Conservation (phyloP, 1,140 invertebrate genomes). For the Lasioglossum albipes region DNA sequence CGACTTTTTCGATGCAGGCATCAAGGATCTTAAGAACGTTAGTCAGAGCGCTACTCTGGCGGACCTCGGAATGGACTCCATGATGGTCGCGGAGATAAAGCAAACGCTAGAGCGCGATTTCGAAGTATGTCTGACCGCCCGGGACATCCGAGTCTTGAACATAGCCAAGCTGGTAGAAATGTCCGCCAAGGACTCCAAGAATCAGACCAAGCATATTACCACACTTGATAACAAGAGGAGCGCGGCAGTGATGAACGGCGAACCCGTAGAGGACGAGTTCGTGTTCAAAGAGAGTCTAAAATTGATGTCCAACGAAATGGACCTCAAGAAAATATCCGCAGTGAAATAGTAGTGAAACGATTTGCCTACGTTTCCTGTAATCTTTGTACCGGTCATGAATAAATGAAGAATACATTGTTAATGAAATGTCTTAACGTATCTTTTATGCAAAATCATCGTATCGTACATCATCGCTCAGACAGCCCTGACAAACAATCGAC, state of each 20-base stretch:
- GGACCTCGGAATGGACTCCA: constrained; percentile 90
- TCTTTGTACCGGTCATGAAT: neutral
- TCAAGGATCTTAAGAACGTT: constrained; percentile 81
- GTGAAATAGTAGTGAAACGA: neutral
- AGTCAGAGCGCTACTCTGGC: constrained; percentile 84
- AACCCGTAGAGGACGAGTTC: constrained; percentile 69
- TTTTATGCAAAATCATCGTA: constrained; percentile 46
- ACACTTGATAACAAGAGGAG: constrained; percentile 85
- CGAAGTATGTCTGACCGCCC: constrained; percentile 85
- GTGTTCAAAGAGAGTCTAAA: constrained; percentile 67
- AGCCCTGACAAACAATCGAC: constrained; percentile 28
- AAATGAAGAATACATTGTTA: constrained; percentile 17
- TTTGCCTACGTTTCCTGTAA: neutral
- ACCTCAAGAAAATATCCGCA: neutral
- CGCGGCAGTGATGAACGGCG: constrained; percentile 82
- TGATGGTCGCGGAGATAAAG: constrained; percentile 91
- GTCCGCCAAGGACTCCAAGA: constrained; percentile 63
- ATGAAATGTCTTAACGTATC: constrained; percentile 8
- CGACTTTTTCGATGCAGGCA: neutral
- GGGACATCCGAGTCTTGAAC: constrained; percentile 84
- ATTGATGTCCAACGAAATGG: rapidly evolving
- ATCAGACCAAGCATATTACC: constrained; percentile 78
- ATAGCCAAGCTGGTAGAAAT: constrained; percentile 81
- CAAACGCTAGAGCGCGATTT: constrained; percentile 88
- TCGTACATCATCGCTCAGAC: neutral